Conservation (phyloP, 2,113 vertebrate genomes). For the Xiphias gladius region DNA sequence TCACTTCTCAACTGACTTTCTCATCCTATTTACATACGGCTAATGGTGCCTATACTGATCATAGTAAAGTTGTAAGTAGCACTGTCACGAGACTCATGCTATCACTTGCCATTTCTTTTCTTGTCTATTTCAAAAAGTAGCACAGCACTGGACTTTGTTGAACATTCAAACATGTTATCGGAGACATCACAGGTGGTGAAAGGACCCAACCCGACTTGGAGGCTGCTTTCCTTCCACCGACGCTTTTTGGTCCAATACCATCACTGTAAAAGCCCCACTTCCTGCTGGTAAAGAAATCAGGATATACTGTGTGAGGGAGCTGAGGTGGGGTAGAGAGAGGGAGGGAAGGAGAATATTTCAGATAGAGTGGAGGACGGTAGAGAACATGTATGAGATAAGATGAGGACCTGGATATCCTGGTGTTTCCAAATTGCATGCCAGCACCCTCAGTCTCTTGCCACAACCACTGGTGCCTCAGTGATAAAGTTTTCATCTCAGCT, state of each 20-base stretch:
- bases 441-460: too few species aligned
- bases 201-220: constrained; percentile 45
- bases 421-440: constrained; percentile 20
- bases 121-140: constrained; percentile 6
- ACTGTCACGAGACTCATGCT: neutral
- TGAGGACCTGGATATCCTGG: constrained; percentile 11
- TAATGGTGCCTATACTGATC: neutral
- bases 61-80: neutral
- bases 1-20: neutral
- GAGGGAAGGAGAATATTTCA: constrained; percentile 1
- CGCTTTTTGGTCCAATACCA: constrained; percentile 41
- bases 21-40: neutral
- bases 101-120: neutral
- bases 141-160: neutral
- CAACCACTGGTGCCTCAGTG: neutral
- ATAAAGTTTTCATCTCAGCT: neutral
- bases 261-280: constrained; percentile 56
- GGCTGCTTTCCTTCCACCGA: constrained; percentile 39
- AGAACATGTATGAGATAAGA: constrained; percentile 15
- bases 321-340: constrained; percentile 36
- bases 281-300: constrained; percentile 79
- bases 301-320: constrained; percentile 29
- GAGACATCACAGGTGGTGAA: constrained; percentile 60
- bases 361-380: neutral
- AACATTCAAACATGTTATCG: constrained; percentile 40